Evolutionary conservation across 2,888 invertebrate genomes (phyloP), one percentile per base, ranked within the genome.

Genomic region (Drosophila monieri): DNA sequence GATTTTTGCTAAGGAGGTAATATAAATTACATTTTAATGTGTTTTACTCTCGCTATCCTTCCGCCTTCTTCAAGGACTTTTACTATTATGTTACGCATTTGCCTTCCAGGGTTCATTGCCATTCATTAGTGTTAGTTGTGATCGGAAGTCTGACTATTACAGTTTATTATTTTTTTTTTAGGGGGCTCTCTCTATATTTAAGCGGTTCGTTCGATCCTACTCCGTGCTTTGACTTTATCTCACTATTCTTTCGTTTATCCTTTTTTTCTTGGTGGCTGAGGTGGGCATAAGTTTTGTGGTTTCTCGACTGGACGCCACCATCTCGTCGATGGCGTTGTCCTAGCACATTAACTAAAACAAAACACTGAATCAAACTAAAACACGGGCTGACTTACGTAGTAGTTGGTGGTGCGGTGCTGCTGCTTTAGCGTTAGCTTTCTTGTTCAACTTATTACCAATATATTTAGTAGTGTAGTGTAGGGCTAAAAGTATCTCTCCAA

Each of bases 1-100:
- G 86, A 80, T 83, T 89, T 89, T 89, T 85, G 86, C 89, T 89
- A 89, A 89, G 88, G 89, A 89, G 88, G 89, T 89, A 89, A 89
- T 89, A 81, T 87, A 88, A 83, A 86, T 86, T 86, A 87, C 78
- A 78, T 75, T 80, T 84, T 72, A 83, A 77, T 76, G 68, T 67
- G 71, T 73, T 74, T 61, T 64, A 70, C 64, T 60, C 41, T 52
- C 65, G 35, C 58, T 53, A 48, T 23, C 56, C 56, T 62, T 64
- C 69, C 43, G 43, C 43, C 18, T 71, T 72, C n/a, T 25, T 62
- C 57, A 47, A 55, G 21, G 64, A 65, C 66, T 59, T 72, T 54
- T 23, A 64, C 57, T 44, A 37, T 60, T 58, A 60, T 44, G 47
- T 69, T 56, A 55, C 65, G 37, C 43, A 12, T 43, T 18, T 41